Evolutionary conservation across 2,797 vertebrate genomes (phyloP).

Genomic region (Octomys mimax): DNA sequence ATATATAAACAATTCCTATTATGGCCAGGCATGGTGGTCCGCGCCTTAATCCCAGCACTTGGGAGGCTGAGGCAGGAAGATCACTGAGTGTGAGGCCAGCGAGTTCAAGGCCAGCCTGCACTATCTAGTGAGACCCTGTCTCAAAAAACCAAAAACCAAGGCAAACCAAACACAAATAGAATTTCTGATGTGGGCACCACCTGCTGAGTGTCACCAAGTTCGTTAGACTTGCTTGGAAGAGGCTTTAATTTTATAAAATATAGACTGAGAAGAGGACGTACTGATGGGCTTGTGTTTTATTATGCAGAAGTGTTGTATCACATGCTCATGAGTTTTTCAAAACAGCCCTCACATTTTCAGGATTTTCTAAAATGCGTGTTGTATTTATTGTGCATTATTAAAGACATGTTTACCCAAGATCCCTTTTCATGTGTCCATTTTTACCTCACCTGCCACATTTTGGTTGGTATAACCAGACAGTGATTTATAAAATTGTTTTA

Average conservation of each 20-base stretch:
- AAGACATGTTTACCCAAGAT: conserved; percentile 32
- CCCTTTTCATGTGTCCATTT: neutral
- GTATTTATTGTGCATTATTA: neutral
- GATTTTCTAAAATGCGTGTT: neutral
- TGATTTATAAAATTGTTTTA: neutral
- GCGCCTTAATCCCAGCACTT: neutral
- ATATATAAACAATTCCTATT: too few relatives aligned
- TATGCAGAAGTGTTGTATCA: neutral
- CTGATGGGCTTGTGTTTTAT: neutral
- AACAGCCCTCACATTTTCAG: neutral
- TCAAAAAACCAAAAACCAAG: neutral
- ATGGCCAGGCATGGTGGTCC: neutral
- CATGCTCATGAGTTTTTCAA: conserved; percentile 18
- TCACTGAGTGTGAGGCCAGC: neutral
- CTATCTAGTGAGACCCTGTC: neutral
- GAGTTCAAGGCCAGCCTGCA: neutral
- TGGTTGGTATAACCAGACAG: neutral
- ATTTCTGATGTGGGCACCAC: neutral
- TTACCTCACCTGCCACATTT: neutral
- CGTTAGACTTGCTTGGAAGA: neutral
- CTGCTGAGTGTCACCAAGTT: neutral
- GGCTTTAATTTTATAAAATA: neutral
- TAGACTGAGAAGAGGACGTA: neutral
- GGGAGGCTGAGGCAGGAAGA: neutral
- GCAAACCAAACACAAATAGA: neutral